Evolutionary conservation across 2,113 vertebrate genomes (phyloP), one percentile per base, ranked within the genome.

Genomic region (Alosa alosa): DNA sequence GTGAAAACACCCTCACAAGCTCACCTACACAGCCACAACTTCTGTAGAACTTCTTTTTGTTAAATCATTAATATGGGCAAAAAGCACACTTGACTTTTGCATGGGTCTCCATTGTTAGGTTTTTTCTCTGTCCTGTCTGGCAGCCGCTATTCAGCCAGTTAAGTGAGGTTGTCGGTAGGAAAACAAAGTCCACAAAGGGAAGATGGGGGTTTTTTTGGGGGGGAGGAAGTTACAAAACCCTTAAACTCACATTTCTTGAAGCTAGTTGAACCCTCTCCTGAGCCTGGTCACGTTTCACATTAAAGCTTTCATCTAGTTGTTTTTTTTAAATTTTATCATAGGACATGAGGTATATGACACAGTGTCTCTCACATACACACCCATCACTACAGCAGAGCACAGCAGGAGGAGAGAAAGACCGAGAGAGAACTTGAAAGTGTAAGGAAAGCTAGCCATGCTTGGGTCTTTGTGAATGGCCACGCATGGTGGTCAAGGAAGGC

Each of bases 331-430:
- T 78, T 93, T 90, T 86, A 94, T 95, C 94, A 95, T 93, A 94
- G 94, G 92, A 94, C 93, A 94, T 95, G 94, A 96, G 95, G 94
- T 95, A 96, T 95, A 93, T 95, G 94, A 94, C 93, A 92, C 92
- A 93, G 91, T 94, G 93, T 94, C 94, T 95, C 93, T 84, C 86
- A 50, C 72, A 17, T 78, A 78, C 72, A 78, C 72, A 78, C 36
- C 72, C 72, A 78, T 25, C 31, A 36, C 31, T 75, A 75, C 68
- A 75, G 7, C 31, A 36, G 72, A 85, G 83, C 25, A 57, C 83
- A 83, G 44, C 57, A 86, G 68, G 52, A 31, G 81, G 50, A 83
- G 36, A 18, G 64, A 83, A 7, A 57, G 44, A 57, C 50, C 72
- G 47, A 25, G 81, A 83, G 39, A 83, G 64, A 84, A 45, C 52